Percentiles rank a stretch among this genome's conserved stretches.
Evolutionary conservation across 2,113 vertebrate genomes (phyloP).

Genomic region (Microcebus murinus): DNA sequence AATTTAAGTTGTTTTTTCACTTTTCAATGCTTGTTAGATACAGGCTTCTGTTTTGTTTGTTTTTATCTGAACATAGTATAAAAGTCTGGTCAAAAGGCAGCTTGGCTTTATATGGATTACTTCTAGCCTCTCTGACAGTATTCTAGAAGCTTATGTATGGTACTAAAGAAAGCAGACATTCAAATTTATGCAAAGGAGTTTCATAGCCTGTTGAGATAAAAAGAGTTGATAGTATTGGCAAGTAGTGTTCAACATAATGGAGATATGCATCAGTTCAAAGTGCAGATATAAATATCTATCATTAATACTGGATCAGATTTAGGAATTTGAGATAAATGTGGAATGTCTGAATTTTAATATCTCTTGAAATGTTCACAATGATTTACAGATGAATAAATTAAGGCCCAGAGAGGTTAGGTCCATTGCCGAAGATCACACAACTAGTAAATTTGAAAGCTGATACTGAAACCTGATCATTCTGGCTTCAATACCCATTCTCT

Average conservation of each 20-base stretch:
- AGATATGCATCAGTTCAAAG: background rate
- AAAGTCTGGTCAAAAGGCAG: background rate
- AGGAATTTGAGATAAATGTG: background rate
- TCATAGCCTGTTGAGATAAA: background rate
- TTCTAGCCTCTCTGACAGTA: background rate
- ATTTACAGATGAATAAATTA: conserved; percentile 8
- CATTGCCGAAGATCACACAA: background rate
- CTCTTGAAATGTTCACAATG: background rate
- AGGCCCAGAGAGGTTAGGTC: background rate
- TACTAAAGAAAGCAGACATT: background rate
- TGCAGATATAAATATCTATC: background rate
- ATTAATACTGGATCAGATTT: background rate
- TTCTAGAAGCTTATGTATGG: background rate
- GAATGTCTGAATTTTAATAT: conserved; percentile 9
- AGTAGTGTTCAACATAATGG: background rate
- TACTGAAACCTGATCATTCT: background rate
- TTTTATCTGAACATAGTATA: background rate
- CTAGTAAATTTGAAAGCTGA: background rate
- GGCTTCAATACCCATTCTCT: background rate
- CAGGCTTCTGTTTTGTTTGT: background rate
- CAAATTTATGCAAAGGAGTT: background rate
- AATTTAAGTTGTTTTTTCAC: background rate
- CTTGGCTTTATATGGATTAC: background rate
- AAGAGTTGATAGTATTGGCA: background rate
- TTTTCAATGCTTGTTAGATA: background rate